These are phyloP conservation scores for Tipula lateralis DNA, from an alignment of 2,888 invertebrate genomes.

Conservation along the genomic window DNA sequence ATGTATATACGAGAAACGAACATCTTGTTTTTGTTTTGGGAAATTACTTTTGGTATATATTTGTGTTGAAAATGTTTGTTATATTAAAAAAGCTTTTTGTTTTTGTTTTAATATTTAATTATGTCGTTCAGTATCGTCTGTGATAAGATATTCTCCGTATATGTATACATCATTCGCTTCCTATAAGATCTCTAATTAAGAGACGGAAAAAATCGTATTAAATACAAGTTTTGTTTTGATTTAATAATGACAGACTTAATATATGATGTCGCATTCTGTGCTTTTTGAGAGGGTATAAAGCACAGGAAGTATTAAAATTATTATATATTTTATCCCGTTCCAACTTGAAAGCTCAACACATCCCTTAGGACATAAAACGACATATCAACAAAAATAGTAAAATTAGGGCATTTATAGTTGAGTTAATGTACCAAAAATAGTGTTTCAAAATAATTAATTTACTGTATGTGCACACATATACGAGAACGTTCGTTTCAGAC, in stretches of 20 bases:
- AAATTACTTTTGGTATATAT: neutral
- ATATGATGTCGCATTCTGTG: neutral
- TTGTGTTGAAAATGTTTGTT: neutral
- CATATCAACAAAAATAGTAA: too few relatives aligned
- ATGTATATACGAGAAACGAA: neutral
- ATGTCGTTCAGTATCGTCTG: neutral
- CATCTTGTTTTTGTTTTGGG: neutral
- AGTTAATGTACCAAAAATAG: too few relatives aligned
- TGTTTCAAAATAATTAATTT: too few relatives aligned
- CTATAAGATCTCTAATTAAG: neutral
- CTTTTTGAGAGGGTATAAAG: neutral
- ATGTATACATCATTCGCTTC: too few relatives aligned
- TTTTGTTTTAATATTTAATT: neutral
- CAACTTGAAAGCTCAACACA: too few relatives aligned
- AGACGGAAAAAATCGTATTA: neutral
- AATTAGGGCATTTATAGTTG: too few relatives aligned
- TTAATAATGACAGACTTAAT: neutral
- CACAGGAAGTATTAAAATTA: neutral
- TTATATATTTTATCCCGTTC: too few relatives aligned
- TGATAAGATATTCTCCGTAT: neutral
- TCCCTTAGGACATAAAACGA: too few relatives aligned
- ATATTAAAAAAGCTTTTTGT: neutral
- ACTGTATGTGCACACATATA: neutral
- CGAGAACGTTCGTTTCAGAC: neutral
- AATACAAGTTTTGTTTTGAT: neutral